A percentile compares a stretch with the other conserved stretches of the same genome.
These are phyloP conservation scores for Ammodytes dubius DNA, from an alignment of 2,113 vertebrate genomes.

Conservation along the genomic window DNA sequence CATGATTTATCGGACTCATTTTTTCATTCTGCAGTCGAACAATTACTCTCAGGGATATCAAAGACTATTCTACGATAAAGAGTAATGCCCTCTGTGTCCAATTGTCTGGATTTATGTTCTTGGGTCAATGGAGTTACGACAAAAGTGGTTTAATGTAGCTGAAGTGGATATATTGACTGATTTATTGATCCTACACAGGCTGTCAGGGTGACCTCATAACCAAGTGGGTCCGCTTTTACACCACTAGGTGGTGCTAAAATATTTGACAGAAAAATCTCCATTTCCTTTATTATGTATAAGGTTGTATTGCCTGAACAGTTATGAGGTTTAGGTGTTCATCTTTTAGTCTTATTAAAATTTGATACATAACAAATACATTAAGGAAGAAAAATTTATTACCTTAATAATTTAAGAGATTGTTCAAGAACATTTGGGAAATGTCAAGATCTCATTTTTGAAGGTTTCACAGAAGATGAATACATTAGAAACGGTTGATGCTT, in stretches of 20 bases:
- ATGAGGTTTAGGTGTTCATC: not conserved
- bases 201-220: slow-evolving; percentile 67
- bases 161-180: slow-evolving; percentile 74
- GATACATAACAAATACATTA: not conserved
- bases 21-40: slow-evolving; percentile 10
- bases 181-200: slow-evolving; percentile 67
- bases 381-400: not conserved
- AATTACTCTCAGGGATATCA: slow-evolving; percentile 48
- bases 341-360: not conserved
- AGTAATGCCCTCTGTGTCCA: slow-evolving; percentile 54
- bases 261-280: not conserved
- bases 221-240: not conserved
- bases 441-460: not conserved
- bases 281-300: not conserved
- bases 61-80: slow-evolving; percentile 47
- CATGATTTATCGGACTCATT: slow-evolving; percentile 35
- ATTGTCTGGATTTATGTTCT: slow-evolving; percentile 66
- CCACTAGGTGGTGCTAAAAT: slow-evolving; percentile 79
- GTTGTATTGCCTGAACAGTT: too few relatives aligned
- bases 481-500: not conserved
- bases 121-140: slow-evolving; percentile 57
- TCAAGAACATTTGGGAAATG: not conserved
- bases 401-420: not conserved
- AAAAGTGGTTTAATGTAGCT: slow-evolving; percentile 67
- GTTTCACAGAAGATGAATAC: not conserved